Percentiles rank a stretch among this genome's conserved stretches.
Evolutionary conservation across 53 echinoderm and acorn worm genomes (phyloP).

Genomic region (Patiria pectinifera): DNA sequence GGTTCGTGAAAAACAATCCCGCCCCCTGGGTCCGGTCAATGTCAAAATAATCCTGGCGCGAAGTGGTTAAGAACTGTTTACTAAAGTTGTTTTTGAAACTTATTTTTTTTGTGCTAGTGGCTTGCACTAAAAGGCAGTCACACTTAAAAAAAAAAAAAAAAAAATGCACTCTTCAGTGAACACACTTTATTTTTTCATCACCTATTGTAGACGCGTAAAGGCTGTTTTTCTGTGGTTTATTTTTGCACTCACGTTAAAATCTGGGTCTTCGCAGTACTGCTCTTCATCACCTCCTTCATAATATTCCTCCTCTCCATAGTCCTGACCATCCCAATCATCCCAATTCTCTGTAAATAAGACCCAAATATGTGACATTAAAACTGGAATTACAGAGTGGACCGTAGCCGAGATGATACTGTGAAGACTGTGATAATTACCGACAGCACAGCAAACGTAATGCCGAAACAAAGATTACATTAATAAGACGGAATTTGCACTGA

Average conservation of each 20-base stretch:
- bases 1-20: too few species aligned
- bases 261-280: conserved; percentile 82
- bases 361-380: neutral
- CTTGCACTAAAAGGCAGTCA: too few species aligned
- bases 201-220: neutral
- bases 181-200: neutral
- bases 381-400: neutral
- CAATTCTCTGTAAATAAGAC: conserved; percentile 80
- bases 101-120: too few species aligned
- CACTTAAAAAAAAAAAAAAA: too few species aligned
- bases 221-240: neutral
- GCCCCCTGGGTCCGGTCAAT: too few species aligned
- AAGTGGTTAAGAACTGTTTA: too few species aligned
- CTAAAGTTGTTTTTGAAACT: too few species aligned
- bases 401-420: neutral
- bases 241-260: conserved; percentile 82
- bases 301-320: conserved; percentile 44
- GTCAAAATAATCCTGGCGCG: too few species aligned
- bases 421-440: neutral
- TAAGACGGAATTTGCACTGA: too few species aligned
- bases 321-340: conserved; percentile 81
- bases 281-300: conserved; percentile 37
- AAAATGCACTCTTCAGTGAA: too few species aligned
- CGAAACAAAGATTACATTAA: too few species aligned
- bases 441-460: too few species aligned